phyloP scores from a whole-genome alignment of 1,140 invertebrate species.

The Meloidogyne hapla region DNA sequence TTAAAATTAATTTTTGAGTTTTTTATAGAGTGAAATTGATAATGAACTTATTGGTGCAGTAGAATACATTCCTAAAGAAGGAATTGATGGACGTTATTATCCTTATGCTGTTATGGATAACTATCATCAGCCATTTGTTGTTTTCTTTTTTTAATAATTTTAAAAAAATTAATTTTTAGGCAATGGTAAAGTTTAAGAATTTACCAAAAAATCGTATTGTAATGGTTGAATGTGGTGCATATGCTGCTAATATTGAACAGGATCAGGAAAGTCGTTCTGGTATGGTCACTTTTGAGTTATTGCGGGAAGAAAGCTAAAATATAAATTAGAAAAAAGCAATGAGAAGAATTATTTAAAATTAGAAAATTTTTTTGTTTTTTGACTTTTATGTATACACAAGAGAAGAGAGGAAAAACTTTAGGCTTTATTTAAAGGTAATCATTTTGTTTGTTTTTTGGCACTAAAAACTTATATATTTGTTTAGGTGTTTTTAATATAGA shows the following conservation, averaged over 20 bases:
- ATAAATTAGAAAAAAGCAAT: background rate
- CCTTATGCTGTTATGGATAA: slow-evolving; percentile 60
- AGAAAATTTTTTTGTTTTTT: slow-evolving; percentile 5
- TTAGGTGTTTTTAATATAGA: background rate
- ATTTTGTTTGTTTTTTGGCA: background rate
- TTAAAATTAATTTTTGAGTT: slow-evolving; percentile 7
- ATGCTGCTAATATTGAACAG: slow-evolving; percentile 59
- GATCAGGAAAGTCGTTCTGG: slow-evolving; percentile 42
- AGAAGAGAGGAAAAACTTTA: background rate
- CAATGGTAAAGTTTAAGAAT: slow-evolving; percentile 61
- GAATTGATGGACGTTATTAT: slow-evolving; percentile 60
- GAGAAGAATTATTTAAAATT: background rate
- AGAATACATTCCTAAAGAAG: slow-evolving; percentile 52
- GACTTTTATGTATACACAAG: background rate
- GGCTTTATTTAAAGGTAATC: background rate
- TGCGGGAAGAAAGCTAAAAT: slow-evolving; percentile 14
- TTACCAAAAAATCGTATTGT: slow-evolving; percentile 62
- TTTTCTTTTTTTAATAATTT: slow-evolving; percentile 34
- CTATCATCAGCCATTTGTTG: slow-evolving; percentile 62
- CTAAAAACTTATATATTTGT: background rate
- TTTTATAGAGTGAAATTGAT: slow-evolving; percentile 49
- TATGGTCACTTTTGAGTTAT: slow-evolving; percentile 26
- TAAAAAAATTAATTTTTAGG: slow-evolving; percentile 42
- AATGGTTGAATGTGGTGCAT: slow-evolving; percentile 60
- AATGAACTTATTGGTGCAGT: slow-evolving; percentile 55